phyloP scores from a whole-genome alignment of 2,113 vertebrate genomes.

The Microcebus griseorufus region DNA sequence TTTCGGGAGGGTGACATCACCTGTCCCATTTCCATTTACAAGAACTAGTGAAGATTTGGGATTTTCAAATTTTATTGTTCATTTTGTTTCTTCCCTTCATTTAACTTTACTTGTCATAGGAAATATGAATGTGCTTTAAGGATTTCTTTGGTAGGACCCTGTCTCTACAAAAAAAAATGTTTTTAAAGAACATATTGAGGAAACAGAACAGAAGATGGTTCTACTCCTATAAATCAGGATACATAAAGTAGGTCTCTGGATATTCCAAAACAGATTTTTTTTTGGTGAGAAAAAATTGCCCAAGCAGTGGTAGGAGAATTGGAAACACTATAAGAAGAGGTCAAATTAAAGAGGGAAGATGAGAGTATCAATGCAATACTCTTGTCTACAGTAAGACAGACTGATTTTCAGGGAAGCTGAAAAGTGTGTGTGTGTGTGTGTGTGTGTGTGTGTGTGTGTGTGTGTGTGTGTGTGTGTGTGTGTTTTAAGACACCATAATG shows the following conservation, averaged over 20 bases:
- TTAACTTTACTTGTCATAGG: slow-evolving; percentile 25
- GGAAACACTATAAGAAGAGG: background rate
- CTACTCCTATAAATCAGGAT: background rate
- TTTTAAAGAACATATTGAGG: background rate
- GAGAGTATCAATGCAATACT: no score
- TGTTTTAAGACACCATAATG: no score
- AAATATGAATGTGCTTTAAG: slow-evolving; percentile 23
- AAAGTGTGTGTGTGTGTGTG: no score
- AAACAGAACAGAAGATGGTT: background rate
- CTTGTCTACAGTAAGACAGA: background rate
- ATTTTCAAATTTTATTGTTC: slow-evolving; percentile 6
- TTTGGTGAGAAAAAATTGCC: background rate
- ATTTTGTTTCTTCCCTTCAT: slow-evolving; percentile 26
- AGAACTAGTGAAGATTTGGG: background rate
- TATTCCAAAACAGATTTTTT: background rate
- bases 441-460: rapidly evolving
- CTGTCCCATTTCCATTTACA: background rate
- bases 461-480: no score
- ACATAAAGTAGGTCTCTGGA: background rate
- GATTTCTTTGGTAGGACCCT: background rate
- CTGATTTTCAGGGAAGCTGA: background rate
- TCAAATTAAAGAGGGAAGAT: background rate
- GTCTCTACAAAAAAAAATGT: no score
- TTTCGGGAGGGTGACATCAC: background rate
- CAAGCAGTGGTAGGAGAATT: background rate